phyloP scores from a whole-genome alignment of 2,888 invertebrate genomes.

The Acrocyrtus sp. region DNA sequence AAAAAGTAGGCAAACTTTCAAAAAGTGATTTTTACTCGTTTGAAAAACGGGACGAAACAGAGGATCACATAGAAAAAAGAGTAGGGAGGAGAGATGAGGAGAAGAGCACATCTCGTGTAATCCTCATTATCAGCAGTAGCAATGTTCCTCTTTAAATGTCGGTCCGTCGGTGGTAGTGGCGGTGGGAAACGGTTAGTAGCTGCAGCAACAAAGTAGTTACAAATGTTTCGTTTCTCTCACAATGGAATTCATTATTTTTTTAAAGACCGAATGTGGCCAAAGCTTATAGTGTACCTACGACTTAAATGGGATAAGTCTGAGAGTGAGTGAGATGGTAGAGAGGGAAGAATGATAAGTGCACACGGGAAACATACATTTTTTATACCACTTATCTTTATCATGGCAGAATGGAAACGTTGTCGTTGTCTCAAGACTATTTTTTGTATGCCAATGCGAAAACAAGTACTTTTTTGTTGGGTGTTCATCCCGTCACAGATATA shows the following conservation, averaged over 20 bases:
- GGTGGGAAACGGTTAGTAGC: neutral
- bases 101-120: neutral
- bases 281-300: too few species aligned
- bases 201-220: neutral
- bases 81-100: slow-evolving; percentile 1
- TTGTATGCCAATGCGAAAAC: neutral
- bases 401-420: too few species aligned
- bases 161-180: neutral
- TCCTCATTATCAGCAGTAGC: too few species aligned
- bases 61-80: neutral
- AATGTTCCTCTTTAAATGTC: too few species aligned
- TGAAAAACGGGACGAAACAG: neutral
- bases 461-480: neutral
- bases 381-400: too few species aligned
- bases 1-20: slow-evolving; percentile 51
- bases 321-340: too few species aligned
- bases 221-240: neutral
- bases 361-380: too few species aligned
- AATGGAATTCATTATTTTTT: neutral
- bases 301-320: too few species aligned
- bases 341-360: neutral
- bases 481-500: neutral
- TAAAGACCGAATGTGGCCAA: too few species aligned
- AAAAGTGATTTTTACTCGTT: slow-evolving; percentile 45
- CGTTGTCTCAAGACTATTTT: too few species aligned